phyloP scores from a whole-genome alignment of 2,797 vertebrate genomes.

The Neosilurus hyrtlii region DNA sequence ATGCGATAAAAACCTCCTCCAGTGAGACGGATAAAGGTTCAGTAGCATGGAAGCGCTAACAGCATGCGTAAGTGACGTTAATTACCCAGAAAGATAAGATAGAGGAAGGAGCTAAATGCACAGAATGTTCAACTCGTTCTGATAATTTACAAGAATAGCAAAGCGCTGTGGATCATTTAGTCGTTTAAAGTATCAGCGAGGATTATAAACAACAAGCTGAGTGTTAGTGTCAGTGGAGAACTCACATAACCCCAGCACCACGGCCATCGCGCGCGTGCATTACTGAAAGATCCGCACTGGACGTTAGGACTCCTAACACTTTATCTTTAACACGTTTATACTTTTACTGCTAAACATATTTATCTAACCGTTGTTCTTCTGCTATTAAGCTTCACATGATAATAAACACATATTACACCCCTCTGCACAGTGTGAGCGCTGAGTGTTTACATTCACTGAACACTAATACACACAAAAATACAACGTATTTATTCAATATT shows the following conservation, averaged over 20 bases:
- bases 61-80: constrained; percentile 18
- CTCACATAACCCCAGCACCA: background rate
- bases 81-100: constrained; percentile 16
- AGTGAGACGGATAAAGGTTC: background rate
- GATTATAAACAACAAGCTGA: constrained; percentile 27
- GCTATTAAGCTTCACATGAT: background rate
- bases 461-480: background rate
- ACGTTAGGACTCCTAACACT: background rate
- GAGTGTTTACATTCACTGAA: background rate
- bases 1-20: constrained; percentile 1
- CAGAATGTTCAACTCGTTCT: constrained; percentile 6
- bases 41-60: constrained; percentile 12
- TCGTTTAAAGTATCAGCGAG: background rate
- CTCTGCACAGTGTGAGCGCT: background rate
- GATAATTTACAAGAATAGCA: constrained; percentile 1
- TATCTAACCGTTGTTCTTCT: background rate
- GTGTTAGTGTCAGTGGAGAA: constrained; percentile 9
- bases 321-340: background rate
- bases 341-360: background rate
- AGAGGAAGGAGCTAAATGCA: background rate
- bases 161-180: background rate
- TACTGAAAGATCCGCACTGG: background rate
- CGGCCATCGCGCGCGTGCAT: too few species aligned
- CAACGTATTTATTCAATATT: background rate
- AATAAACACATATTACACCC: background rate